These are phyloP conservation scores for Morpho achilles DNA, from an alignment of 2,888 invertebrate species.

Conservation along the genomic window DNA sequence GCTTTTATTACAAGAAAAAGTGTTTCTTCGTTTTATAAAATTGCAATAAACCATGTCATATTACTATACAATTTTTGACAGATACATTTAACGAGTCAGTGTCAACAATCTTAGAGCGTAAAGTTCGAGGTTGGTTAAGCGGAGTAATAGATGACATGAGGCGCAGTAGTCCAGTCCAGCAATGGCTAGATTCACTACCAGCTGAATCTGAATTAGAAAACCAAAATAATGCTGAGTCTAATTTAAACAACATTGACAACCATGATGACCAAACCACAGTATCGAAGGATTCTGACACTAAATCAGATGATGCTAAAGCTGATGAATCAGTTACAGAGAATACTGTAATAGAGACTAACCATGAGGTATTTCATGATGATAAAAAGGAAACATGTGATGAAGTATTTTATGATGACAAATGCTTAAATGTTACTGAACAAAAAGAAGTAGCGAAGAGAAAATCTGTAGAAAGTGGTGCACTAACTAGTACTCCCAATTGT, in stretches of 20 bases:
- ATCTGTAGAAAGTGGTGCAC: slow-evolving; percentile 58
- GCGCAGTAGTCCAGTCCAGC: slow-evolving; percentile 84
- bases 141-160: slow-evolving; percentile 79
- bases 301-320: slow-evolving; percentile 57
- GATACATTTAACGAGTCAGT: slow-evolving; percentile 71
- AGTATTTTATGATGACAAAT: slow-evolving; percentile 39
- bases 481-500: slow-evolving; percentile 47
- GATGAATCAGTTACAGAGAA: slow-evolving; percentile 58
- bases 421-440: slow-evolving; percentile 51
- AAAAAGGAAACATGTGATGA: slow-evolving; percentile 26
- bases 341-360: slow-evolving; percentile 42
- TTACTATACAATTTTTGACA: slow-evolving; percentile 34
- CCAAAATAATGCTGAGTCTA: slow-evolving; percentile 22
- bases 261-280: slow-evolving; percentile 33
- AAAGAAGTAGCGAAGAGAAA: slow-evolving; percentile 61
- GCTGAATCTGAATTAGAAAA: slow-evolving; percentile 40
- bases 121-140: slow-evolving; percentile 70
- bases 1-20: too few relatives aligned
- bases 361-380: slow-evolving; percentile 32
- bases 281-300: slow-evolving; percentile 37
- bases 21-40: too few relatives aligned
- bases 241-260: slow-evolving; percentile 12
- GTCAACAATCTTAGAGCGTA: slow-evolving; percentile 66
- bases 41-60: neutral
- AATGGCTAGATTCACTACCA: slow-evolving; percentile 87